Evolutionary conservation across 2,888 invertebrate species (phyloP).

Genomic region (Eupelmus urozonus): DNA sequence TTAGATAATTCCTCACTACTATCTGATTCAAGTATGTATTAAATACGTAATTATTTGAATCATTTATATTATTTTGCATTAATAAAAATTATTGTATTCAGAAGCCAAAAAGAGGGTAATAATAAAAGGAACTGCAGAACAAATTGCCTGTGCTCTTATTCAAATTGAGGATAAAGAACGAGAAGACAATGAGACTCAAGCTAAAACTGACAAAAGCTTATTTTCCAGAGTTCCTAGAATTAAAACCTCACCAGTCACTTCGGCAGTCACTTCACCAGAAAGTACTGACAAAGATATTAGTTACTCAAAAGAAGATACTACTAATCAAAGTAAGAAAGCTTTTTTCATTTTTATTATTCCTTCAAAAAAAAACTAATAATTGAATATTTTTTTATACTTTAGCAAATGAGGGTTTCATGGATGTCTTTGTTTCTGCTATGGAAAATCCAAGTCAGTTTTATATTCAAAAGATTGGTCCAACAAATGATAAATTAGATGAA

Average conservation of each 20-base stretch:
- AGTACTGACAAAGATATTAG: conserved; percentile 46
- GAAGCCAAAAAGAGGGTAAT: conserved; percentile 71
- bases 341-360: not conserved
- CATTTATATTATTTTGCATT: conserved; percentile 43
- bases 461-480: conserved; percentile 89
- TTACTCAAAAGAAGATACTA: conserved; percentile 44
- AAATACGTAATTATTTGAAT: conserved; percentile 7
- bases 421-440: conserved; percentile 92
- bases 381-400: conserved; percentile 62
- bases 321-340: conserved; percentile 25
- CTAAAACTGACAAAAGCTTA: conserved; percentile 62
- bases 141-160: conserved; percentile 85
- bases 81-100: conserved; percentile 63
- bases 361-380: conserved; percentile 5
- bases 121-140: conserved; percentile 84
- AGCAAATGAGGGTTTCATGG: conserved; percentile 81
- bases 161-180: conserved; percentile 85
- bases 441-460: conserved; percentile 89
- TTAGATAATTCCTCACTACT: conserved; percentile 75
- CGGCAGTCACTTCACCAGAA: conserved; percentile 45
- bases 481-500: conserved; percentile 87
- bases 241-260: conserved; percentile 60
- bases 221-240: conserved; percentile 63
- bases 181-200: conserved; percentile 68
- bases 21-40: conserved; percentile 43